These are phyloP conservation scores for Gonocerus acuteangulatus DNA, from an alignment of 2,888 invertebrate genomes.

Conservation along the genomic window DNA sequence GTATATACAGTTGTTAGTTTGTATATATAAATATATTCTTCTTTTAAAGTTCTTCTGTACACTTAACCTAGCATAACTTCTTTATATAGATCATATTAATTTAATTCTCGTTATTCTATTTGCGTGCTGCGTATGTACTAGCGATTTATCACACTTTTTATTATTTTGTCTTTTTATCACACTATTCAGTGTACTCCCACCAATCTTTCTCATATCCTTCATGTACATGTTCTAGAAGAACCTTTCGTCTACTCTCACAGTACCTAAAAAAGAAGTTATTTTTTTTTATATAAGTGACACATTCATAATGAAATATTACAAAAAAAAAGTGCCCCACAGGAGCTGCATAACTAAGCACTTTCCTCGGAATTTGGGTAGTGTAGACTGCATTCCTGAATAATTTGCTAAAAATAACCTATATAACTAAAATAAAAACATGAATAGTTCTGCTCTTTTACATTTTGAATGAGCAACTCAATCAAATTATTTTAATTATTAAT, in stretches of 20 bases:
- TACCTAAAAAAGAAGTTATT: slow-evolving; percentile 60
- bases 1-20: slow-evolving; percentile 17
- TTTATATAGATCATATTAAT: slow-evolving; percentile 38
- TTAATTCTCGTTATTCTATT: slow-evolving; percentile 50
- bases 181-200: slow-evolving; percentile 88
- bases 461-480: too few species aligned
- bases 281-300: background rate
- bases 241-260: slow-evolving; percentile 94
- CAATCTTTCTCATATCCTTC: slow-evolving; percentile 98
- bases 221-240: slow-evolving; percentile 91
- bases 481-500: too few species aligned
- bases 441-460: too few species aligned
- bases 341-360: too few species aligned
- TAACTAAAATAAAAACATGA: too few species aligned
- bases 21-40: slow-evolving; percentile 24
- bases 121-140: slow-evolving; percentile 38
- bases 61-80: slow-evolving; percentile 2
- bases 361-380: too few species aligned
- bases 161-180: slow-evolving; percentile 11
- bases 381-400: too few species aligned
- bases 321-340: too few species aligned
- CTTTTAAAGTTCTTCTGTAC: slow-evolving; percentile 14
- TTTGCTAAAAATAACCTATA: too few species aligned
- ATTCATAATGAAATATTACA: background rate
- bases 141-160: slow-evolving; percentile 36